A percentile compares a stretch with the other conserved stretches of the same genome.
Evolutionary conservation across 2,888 invertebrate genomes (phyloP).

Genomic region (Hypselothyrea guttata): DNA sequence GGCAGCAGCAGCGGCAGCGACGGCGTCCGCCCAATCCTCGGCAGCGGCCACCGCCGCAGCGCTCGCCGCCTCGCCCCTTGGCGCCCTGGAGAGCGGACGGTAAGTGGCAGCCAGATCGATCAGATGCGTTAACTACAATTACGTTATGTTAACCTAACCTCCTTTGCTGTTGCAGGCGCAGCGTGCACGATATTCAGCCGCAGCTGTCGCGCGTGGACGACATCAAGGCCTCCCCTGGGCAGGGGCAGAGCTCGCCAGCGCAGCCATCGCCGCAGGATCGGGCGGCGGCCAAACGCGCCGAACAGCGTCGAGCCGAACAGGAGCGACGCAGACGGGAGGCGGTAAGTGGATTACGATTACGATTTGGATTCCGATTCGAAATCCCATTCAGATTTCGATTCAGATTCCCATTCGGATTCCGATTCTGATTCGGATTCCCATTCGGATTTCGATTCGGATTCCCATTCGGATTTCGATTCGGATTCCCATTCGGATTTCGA

Average conservation of each 20-base stretch:
- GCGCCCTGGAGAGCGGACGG: constrained; percentile 84
- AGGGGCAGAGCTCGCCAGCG: constrained; percentile 80
- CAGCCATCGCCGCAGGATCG: constrained; percentile 83
- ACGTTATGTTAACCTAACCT: too few species aligned
- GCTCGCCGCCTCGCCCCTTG: constrained; percentile 83
- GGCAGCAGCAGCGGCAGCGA: constrained; percentile 39
- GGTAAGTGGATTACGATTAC: too few species aligned
- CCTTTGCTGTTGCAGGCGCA: constrained; percentile 79
- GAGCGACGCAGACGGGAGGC: constrained; percentile 95
- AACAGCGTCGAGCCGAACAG: constrained; percentile 93
- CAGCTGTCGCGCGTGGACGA: constrained; percentile 81
- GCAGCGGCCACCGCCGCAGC: constrained; percentile 46
- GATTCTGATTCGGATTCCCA: too few species aligned
- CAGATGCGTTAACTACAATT: background rate
- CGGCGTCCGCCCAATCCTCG: constrained; percentile 51
- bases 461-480: too few species aligned
- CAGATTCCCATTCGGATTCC: too few species aligned
- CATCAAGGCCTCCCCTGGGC: constrained; percentile 81
- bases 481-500: too few species aligned
- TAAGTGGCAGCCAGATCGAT: constrained; percentile 37
- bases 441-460: too few species aligned
- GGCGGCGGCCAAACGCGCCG: constrained; percentile 90
- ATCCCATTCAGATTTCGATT: too few species aligned
- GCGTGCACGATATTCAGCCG: constrained; percentile 80
- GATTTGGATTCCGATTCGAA: too few species aligned